Evolutionary conservation across 2,888 invertebrate species (phyloP).

Genomic region (Lysandra coridon): DNA sequence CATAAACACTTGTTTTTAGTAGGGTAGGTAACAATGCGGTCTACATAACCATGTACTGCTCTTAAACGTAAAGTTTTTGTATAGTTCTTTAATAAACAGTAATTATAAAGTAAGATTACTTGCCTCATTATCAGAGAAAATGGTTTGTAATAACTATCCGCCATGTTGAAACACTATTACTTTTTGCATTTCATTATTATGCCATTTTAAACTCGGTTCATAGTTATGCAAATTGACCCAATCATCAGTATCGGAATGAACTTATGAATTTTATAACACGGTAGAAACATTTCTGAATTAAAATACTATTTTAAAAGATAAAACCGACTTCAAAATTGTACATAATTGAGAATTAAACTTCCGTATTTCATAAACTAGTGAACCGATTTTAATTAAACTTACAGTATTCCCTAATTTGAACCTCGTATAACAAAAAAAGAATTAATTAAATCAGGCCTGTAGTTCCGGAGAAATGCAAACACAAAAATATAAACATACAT

Average conservation of each 20-base stretch:
- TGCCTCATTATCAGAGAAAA: not conserved
- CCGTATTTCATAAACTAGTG: too few species aligned
- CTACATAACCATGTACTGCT: too few species aligned
- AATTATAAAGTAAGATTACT: not conserved
- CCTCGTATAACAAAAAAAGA: too few species aligned
- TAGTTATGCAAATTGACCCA: constrained; percentile 23
- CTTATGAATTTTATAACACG: constrained; percentile 16
- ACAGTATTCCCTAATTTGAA: too few species aligned
- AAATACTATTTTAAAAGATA: not conserved
- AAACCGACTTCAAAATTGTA: too few species aligned
- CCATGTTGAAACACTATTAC: not conserved
- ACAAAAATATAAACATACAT: too few species aligned
- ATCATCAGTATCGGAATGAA: constrained; percentile 14
- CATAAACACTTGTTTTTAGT: not conserved
- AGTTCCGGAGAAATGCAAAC: too few species aligned
- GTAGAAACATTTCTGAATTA: constrained; percentile 14
- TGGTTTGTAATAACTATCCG: not conserved
- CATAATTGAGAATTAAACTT: too few species aligned
- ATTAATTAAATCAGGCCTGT: too few species aligned
- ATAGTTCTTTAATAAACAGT: not conserved
- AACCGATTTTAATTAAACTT: too few species aligned
- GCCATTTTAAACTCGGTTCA: not conserved
- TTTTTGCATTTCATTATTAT: constrained; percentile 22
- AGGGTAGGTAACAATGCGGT: not conserved
- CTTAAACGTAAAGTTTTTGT: not conserved